Percentiles rank a stretch among this genome's conserved stretches.
Evolutionary conservation across 64 coral and sea anemone species (phyloP).

Genomic region (Montipora efflorescens): DNA sequence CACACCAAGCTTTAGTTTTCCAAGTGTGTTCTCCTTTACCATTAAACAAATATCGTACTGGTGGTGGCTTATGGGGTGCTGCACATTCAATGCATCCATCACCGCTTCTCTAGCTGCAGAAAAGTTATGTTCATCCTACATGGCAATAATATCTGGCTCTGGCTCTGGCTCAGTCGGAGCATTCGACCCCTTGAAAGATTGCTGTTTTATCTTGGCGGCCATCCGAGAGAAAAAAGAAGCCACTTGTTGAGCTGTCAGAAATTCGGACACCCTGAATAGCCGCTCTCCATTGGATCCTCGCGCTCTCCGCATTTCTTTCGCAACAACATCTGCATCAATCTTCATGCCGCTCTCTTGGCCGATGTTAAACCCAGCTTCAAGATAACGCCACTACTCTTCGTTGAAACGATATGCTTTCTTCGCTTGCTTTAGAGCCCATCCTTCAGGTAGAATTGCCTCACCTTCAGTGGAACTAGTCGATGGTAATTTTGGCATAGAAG

Average conservation of each 20-base stretch:
- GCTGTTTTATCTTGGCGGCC: slow-evolving; percentile 47
- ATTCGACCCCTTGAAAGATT: neutral
- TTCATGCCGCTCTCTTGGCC: slow-evolving; percentile 59
- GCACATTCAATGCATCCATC: slow-evolving; percentile 4
- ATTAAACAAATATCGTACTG: slow-evolving; percentile 49
- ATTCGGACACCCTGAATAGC: slow-evolving; percentile 20
- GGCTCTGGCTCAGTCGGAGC: neutral
- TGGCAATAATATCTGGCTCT: slow-evolving; percentile 3
- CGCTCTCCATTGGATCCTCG: slow-evolving; percentile 12
- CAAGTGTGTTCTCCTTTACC: slow-evolving; percentile 34
- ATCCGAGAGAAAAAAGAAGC: slow-evolving; percentile 39
- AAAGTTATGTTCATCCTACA: slow-evolving; percentile 54
- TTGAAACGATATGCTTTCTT: slow-evolving; percentile 60
- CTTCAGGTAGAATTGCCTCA: slow-evolving; percentile 1
- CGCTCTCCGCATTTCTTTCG: neutral
- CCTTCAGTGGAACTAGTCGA: neutral
- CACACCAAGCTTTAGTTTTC: slow-evolving; percentile 30
- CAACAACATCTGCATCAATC: slow-evolving; percentile 35
- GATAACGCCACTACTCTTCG: slow-evolving; percentile 51
- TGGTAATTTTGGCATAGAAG: slow-evolving; percentile 1
- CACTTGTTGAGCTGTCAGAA: slow-evolving; percentile 55
- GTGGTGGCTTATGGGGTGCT: slow-evolving; percentile 38
- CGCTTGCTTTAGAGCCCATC: slow-evolving; percentile 6
- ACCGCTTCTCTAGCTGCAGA: slow-evolving; percentile 27
- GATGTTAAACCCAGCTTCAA: slow-evolving; percentile 36